A percentile compares a stretch with the other conserved stretches of the same genome.
These are phyloP conservation scores for Corythoichthys haematopterus DNA, from an alignment of 2,113 vertebrate species.

Conservation along the genomic window DNA sequence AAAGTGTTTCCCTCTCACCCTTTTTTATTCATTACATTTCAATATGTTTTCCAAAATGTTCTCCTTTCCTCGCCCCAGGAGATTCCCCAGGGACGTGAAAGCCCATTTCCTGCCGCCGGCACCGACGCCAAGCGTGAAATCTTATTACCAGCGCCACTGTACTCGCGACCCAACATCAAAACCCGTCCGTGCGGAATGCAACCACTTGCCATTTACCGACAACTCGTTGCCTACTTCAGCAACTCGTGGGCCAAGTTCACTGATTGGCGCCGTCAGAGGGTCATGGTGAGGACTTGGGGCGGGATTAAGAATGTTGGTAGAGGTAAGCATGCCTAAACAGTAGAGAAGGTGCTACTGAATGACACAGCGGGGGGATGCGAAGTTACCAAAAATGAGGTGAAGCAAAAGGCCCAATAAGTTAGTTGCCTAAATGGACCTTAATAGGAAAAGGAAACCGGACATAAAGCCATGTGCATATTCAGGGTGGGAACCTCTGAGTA, in stretches of 20 bases:
- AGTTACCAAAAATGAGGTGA: background rate
- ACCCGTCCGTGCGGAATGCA: constrained; percentile 53
- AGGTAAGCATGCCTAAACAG: background rate
- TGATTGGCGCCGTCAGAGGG: constrained; percentile 33
- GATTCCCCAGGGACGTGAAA: constrained; percentile 58
- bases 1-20: constrained; percentile 29
- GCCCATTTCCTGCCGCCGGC: constrained; percentile 60
- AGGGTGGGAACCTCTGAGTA: no score
- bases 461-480: background rate
- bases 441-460: background rate
- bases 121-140: constrained; percentile 66
- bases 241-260: constrained; percentile 33
- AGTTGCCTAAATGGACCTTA: background rate
- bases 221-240: constrained; percentile 28
- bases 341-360: constrained; percentile 2
- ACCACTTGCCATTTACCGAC: constrained; percentile 48
- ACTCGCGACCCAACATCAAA: constrained; percentile 63
- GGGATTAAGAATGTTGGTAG: background rate
- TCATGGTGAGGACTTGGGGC: background rate
- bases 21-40: constrained; percentile 60
- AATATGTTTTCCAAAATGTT: constrained; percentile 62
- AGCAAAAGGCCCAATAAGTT: background rate
- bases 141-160: constrained; percentile 64
- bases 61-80: constrained; percentile 49
- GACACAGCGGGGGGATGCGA: background rate